Conservation (phyloP, 2,113 vertebrate species). For the Montifringilla adamsi region DNA sequence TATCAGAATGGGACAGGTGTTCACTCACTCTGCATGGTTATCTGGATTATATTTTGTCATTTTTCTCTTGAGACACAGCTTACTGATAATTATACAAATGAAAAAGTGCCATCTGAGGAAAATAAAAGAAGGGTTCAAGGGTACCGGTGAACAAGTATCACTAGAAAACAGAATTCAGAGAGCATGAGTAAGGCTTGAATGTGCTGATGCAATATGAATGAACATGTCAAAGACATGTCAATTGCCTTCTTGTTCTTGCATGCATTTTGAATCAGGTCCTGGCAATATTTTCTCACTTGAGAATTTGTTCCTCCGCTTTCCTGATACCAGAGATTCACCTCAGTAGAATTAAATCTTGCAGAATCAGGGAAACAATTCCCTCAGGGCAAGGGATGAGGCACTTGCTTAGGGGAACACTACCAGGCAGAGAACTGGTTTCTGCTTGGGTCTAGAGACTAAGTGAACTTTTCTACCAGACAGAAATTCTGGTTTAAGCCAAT, state of each 20-base stretch:
- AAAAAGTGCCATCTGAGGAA: not conserved
- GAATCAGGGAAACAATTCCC: not conserved
- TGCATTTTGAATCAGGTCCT: conserved; percentile 4
- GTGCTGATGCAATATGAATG: conserved; percentile 22
- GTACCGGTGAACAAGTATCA: not conserved
- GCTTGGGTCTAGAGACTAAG: not conserved
- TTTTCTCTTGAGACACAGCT: not conserved
- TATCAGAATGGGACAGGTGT: not conserved
- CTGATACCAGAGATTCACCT: not conserved
- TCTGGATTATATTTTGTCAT: not conserved
- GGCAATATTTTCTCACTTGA: not conserved
- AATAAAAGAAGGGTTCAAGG: not conserved
- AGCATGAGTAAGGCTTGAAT: not conserved
- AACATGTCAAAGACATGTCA: not conserved
- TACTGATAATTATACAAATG: not conserved
- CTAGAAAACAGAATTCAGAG: conserved; percentile 31
- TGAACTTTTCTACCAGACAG: not conserved
- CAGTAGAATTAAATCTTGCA: not conserved
- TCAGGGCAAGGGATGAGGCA: not conserved
- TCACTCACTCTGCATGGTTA: not conserved
- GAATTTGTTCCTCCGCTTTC: not conserved
- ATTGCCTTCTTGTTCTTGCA: not conserved
- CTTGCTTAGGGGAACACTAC: not conserved
- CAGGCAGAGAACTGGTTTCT: not conserved
- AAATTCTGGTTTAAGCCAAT: not conserved